Conservation (phyloP, 1,140 invertebrate genomes). For the Drosophila mayri region DNA sequence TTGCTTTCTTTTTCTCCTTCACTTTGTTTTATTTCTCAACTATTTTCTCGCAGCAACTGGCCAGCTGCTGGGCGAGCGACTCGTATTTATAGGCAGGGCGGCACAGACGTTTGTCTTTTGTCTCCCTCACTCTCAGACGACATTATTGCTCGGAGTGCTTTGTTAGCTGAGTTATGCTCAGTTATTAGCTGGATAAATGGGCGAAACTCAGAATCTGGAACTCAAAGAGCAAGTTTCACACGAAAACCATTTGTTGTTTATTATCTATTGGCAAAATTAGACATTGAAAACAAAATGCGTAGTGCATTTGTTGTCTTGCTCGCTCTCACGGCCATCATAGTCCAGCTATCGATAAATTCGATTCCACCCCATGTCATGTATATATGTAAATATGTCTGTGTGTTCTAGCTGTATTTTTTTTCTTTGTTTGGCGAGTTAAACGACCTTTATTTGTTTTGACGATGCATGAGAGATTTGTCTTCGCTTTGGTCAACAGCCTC, state of each 20-base stretch:
- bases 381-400: neutral
- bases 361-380: neutral
- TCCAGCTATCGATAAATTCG: constrained; percentile 12
- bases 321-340: neutral
- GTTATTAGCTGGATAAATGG: no score
- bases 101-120: neutral
- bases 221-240: neutral
- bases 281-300: constrained; percentile 48
- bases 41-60: constrained; percentile 38
- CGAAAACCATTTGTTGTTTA: neutral
- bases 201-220: neutral
- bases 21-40: constrained; percentile 18
- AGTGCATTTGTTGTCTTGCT: constrained; percentile 21
- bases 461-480: constrained; percentile 43
- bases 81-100: constrained; percentile 41
- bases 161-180: neutral
- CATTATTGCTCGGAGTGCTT: neutral
- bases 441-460: constrained; percentile 54
- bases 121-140: constrained; percentile 12
- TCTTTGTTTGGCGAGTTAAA: constrained; percentile 52
- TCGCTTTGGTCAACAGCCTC: constrained; percentile 51
- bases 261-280: neutral
- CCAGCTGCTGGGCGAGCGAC: neutral
- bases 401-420: constrained; percentile 8
- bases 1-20: constrained; percentile 24